These are phyloP conservation scores for Phoeniculus purpureus DNA, from an alignment of 2,797 vertebrate species.

Conservation along the genomic window DNA sequence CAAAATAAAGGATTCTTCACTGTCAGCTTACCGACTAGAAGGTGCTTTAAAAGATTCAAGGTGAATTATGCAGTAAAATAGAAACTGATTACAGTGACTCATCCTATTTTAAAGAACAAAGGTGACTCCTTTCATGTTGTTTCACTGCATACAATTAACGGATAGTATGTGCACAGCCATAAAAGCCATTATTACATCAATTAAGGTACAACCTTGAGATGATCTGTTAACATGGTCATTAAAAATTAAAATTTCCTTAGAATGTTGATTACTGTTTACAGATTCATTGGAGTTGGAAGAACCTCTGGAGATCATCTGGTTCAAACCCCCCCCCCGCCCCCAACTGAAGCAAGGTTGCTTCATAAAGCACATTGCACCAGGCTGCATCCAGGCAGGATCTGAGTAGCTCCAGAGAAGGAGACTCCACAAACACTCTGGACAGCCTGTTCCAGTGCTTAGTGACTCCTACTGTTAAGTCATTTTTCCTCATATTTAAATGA, in stretches of 20 bases:
- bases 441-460: too few species aligned
- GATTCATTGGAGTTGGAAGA: too few species aligned
- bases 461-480: too few species aligned
- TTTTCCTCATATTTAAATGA: too few species aligned
- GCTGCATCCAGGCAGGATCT: too few species aligned
- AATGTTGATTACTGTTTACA: neutral
- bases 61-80: neutral
- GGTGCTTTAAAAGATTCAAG: neutral
- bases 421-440: too few species aligned
- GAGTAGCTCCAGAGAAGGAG: too few species aligned
- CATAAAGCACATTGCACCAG: too few species aligned
- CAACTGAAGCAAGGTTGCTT: too few species aligned
- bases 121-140: neutral
- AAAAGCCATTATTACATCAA: neutral
- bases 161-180: neutral
- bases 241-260: neutral
- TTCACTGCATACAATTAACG: neutral
- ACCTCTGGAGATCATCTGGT: too few species aligned
- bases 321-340: too few species aligned
- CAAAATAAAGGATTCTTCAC: neutral
- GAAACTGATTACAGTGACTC: neutral
- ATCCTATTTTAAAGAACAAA: neutral
- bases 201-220: neutral
- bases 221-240: accelerated
- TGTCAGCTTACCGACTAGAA: neutral